Percentiles rank a stretch among this genome's conserved stretches.
phyloP scores from a whole-genome alignment of 2,888 invertebrate genomes.

The Cantharis flavilabris region DNA sequence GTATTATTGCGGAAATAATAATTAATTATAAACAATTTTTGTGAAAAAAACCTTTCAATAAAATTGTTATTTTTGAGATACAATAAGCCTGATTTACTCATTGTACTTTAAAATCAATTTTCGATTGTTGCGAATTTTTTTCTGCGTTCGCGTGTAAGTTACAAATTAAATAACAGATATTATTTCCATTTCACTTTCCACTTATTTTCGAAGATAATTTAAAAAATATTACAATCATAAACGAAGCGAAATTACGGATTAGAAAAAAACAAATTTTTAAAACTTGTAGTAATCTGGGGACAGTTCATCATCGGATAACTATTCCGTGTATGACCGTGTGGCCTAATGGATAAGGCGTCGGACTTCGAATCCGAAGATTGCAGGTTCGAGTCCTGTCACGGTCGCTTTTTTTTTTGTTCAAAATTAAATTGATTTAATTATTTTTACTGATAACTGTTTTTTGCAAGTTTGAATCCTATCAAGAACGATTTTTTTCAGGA shows the following conservation, averaged over 20 bases:
- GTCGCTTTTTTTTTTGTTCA: conserved; percentile 46
- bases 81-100: not conserved
- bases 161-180: not conserved
- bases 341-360: conserved; percentile 74
- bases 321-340: conserved; percentile 58
- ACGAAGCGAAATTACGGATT: not conserved
- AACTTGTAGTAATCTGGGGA: not conserved
- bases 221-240: not conserved
- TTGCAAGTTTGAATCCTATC: too few relatives aligned
- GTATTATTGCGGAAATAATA: too few relatives aligned
- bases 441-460: too few relatives aligned
- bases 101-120: not conserved
- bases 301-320: not conserved
- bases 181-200: not conserved
- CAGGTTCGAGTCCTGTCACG: conserved; percentile 65
- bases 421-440: too few relatives aligned
- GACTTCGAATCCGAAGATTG: conserved; percentile 66
- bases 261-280: too few relatives aligned
- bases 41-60: too few relatives aligned
- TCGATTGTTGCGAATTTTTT: not conserved
- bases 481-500: too few relatives aligned
- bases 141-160: not conserved
- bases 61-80: too few relatives aligned
- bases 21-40: too few relatives aligned
- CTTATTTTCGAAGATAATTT: not conserved